These are phyloP conservation scores for Lissocephala sabroskyi DNA, from an alignment of 2,888 invertebrate genomes.

Conservation along the genomic window DNA sequence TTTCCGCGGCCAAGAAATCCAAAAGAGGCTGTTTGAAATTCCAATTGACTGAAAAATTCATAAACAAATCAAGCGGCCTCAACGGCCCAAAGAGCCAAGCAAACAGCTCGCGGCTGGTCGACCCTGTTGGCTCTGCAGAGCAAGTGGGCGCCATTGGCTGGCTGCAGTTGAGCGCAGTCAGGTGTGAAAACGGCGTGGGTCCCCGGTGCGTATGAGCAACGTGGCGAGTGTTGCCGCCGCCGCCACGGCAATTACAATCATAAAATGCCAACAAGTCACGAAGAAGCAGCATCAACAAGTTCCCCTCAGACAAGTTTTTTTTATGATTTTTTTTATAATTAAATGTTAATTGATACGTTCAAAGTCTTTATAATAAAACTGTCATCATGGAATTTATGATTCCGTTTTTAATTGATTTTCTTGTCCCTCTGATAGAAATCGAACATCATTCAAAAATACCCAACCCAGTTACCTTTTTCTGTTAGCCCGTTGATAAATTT, in stretches of 20 bases:
- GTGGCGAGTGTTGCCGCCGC: no score
- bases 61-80: constrained; percentile 47
- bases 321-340: constrained; percentile 7
- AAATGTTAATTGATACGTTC: constrained; percentile 38
- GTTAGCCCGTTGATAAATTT: constrained; percentile 56
- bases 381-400: constrained; percentile 31
- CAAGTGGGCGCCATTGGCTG: constrained; percentile 9
- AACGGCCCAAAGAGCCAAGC: constrained; percentile 13
- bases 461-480: no score
- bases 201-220: constrained; percentile 40
- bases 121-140: constrained; percentile 18
- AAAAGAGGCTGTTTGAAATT: constrained; percentile 45
- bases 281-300: no score
- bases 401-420: constrained; percentile 22
- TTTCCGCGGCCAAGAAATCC: constrained; percentile 12
- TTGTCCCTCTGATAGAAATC: neutral
- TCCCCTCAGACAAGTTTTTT: no score
- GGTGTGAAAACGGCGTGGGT: constrained; percentile 50
- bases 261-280: neutral
- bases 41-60: constrained; percentile 58
- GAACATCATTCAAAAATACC: no score
- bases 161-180: constrained; percentile 27
- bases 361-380: constrained; percentile 31
- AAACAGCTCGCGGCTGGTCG: constrained; percentile 24
- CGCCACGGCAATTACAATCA: constrained; percentile 7